Percentiles rank a stretch among this genome's conserved stretches.
phyloP scores from a whole-genome alignment of 2,113 vertebrate species.

The Azemiops feae region DNA sequence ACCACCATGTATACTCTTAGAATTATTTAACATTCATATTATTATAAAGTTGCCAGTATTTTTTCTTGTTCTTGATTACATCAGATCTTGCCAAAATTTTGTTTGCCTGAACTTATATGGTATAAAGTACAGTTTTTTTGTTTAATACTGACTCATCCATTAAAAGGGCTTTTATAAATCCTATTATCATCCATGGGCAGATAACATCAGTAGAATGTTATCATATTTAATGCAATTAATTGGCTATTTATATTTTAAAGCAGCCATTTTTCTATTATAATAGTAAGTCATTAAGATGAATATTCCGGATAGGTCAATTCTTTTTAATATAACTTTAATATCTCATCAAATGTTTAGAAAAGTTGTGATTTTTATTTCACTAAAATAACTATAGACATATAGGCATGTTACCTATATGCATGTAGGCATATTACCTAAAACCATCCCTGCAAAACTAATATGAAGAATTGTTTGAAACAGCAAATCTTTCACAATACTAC shows the following conservation, averaged over 20 bases:
- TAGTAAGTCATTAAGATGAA: not conserved
- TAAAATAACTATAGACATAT: not conserved
- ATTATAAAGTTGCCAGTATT: not conserved
- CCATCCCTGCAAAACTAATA: not conserved
- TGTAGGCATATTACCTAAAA: not conserved
- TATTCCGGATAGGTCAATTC: not conserved
- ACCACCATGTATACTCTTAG: not conserved
- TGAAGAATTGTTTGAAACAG: not conserved
- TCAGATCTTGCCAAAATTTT: not conserved
- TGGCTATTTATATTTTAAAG: slow-evolving; percentile 32
- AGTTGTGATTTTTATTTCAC: slow-evolving; percentile 14
- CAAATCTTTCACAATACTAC: not conserved
- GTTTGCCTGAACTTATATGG: not conserved
- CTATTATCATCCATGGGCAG: not conserved
- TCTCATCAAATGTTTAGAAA: slow-evolving; percentile 4
- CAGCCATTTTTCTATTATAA: not conserved
- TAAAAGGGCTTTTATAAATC: slow-evolving; percentile 2
- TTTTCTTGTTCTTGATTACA: not conserved
- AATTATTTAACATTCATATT: not conserved
- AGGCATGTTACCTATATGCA: too few relatives aligned
- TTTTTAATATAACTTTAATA: slow-evolving; percentile 15
- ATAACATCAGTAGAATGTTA: not conserved
- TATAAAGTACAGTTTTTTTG: not conserved
- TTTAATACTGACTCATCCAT: slow-evolving; percentile 5
- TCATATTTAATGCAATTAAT: not conserved